These are phyloP conservation scores for Dicerorhinus sumatrensis DNA, from an alignment of 2,113 vertebrate genomes.

Conservation along the genomic window DNA sequence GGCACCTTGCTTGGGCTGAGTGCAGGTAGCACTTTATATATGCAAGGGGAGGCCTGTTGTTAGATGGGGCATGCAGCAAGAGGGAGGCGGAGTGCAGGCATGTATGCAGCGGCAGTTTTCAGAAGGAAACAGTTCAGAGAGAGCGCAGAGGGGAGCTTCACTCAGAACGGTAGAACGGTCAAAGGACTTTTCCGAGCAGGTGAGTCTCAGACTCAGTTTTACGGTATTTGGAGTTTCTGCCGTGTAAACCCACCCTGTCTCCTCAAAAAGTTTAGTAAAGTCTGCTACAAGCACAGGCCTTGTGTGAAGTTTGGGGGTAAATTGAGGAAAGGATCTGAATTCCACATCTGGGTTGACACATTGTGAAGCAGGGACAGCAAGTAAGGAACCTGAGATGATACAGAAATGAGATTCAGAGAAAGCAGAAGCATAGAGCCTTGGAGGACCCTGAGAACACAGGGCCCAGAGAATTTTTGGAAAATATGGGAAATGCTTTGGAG, in stretches of 20 bases:
- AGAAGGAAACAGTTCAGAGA: background rate
- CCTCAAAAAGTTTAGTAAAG: background rate
- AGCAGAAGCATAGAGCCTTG: background rate
- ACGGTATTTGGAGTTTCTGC: background rate
- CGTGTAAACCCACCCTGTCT: background rate
- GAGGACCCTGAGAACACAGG: background rate
- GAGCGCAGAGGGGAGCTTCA: background rate
- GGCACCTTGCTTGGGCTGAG: background rate
- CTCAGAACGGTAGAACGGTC: background rate
- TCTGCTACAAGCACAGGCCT: background rate
- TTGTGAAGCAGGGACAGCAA: background rate
- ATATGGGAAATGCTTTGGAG: background rate
- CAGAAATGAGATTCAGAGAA: background rate
- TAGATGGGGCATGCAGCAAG: background rate
- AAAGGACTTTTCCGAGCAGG: background rate
- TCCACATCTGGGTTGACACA: background rate
- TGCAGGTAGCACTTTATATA: background rate
- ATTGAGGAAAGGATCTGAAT: background rate
- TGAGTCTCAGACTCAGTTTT: background rate
- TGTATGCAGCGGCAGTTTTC: background rate
- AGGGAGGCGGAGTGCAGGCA: background rate
- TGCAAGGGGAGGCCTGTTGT: background rate
- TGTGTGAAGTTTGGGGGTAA: background rate
- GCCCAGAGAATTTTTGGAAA: background rate
- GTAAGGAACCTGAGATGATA: background rate